phyloP scores from a whole-genome alignment of 2,797 vertebrate genomes.

The Eupleurogrammus muticus region DNA sequence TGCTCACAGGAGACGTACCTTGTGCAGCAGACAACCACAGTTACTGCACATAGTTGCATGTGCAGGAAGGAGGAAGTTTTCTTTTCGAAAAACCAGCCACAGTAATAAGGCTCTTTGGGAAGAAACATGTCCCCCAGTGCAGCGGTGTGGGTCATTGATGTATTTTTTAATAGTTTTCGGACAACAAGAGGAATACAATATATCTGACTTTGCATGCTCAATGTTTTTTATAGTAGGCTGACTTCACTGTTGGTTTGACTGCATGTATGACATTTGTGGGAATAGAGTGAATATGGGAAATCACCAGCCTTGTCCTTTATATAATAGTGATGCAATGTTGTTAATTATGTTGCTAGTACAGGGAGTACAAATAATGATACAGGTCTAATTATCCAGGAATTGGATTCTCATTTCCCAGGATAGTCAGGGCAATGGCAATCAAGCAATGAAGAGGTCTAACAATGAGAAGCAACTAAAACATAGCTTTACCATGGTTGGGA shows the following conservation, averaged over 20 bases:
- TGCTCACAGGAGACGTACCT: too few species aligned
- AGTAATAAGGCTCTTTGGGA: too few species aligned
- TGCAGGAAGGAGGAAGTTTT: too few species aligned
- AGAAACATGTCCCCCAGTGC: too few species aligned
- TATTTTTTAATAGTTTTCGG: neutral
- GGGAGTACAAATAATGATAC: too few species aligned
- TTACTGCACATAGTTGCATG: too few species aligned
- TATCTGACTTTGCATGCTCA: neutral
- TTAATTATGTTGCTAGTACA: neutral
- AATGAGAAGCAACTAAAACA: neutral
- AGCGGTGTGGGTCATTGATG: neutral
- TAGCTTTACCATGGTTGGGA: too few species aligned
- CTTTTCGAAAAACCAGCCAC: too few species aligned
- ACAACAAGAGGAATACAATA: neutral
- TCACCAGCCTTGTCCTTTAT: neutral
- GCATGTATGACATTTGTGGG: neutral
- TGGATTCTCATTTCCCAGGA: neutral
- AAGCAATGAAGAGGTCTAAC: neutral
- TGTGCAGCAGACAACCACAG: too few species aligned
- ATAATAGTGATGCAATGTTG: neutral
- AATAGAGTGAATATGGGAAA: neutral
- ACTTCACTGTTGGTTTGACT: neutral
- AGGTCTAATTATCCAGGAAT: neutral
- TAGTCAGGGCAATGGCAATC: neutral
- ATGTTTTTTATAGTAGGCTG: neutral